Percentiles rank a stretch among this genome's conserved stretches.
Evolutionary conservation across 2,888 invertebrate genomes (phyloP).

Genomic region (Drosophila multiciliata): DNA sequence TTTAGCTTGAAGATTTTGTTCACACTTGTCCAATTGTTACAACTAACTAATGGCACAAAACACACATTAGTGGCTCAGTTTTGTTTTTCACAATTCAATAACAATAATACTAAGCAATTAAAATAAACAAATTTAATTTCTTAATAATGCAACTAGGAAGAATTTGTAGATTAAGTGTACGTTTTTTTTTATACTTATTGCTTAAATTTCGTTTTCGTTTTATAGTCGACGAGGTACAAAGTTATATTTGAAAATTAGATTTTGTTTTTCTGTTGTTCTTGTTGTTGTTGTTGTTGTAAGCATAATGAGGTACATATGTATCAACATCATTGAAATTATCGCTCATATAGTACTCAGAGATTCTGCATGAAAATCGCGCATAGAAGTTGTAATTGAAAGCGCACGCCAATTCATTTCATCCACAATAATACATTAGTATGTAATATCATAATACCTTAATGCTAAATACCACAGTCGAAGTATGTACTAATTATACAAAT

Average conservation of each 20-base stretch:
- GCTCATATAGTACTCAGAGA: constrained; percentile 45
- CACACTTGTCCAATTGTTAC: constrained; percentile 72
- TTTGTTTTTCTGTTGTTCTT: constrained; percentile 45
- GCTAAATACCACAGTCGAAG: constrained; percentile 85
- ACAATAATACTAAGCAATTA: constrained; percentile 50
- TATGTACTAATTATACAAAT: constrained; percentile 74
- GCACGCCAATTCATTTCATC: constrained; percentile 25
- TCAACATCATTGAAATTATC: constrained; percentile 73
- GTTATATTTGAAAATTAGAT: constrained; percentile 73
- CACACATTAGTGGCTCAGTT: constrained; percentile 47
- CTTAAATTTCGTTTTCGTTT: constrained; percentile 40
- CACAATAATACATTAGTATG: constrained; percentile 17
- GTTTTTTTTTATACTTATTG: constrained; percentile 50
- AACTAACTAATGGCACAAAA: constrained; percentile 53
- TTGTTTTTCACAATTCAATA: constrained; percentile 25
- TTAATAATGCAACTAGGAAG: constrained; percentile 72
- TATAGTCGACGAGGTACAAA: constrained; percentile 80
- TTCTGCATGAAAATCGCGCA: constrained; percentile 50
- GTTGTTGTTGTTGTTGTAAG: constrained; percentile 58
- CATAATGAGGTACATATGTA: constrained; percentile 79
- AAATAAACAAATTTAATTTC: constrained; percentile 64
- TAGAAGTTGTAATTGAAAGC: constrained; percentile 46
- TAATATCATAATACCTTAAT: constrained; percentile 79
- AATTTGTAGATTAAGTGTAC: constrained; percentile 57
- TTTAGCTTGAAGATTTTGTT: constrained; percentile 61